These are phyloP conservation scores for Ceyx margarethae DNA, from an alignment of 2,113 vertebrate species.

Conservation along the genomic window DNA sequence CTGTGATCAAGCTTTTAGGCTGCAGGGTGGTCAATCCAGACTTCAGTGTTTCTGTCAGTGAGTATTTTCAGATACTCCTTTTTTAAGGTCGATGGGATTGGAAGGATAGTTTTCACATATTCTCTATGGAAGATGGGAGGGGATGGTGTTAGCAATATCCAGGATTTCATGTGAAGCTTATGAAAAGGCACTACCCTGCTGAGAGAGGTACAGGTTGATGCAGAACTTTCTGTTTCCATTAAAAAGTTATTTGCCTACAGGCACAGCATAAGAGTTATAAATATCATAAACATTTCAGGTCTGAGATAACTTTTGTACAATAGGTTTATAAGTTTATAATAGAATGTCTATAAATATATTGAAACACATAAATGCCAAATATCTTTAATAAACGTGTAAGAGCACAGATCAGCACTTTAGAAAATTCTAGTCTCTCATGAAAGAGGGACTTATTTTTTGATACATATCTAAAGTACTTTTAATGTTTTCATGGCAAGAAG, in stretches of 20 bases:
- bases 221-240: neutral
- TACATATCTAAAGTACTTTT: neutral
- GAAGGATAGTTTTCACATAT: neutral
- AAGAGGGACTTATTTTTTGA: neutral
- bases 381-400: neutral
- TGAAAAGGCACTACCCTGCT: neutral
- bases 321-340: neutral
- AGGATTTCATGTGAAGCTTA: neutral
- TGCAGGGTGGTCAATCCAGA: accelerated
- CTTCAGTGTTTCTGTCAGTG: accelerated
- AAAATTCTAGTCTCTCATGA: neutral
- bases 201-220: neutral
- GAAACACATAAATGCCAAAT: neutral
- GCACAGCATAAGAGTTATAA: neutral
- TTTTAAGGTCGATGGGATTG: neutral
- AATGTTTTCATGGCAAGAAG: neutral
- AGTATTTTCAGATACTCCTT: neutral
- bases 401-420: neutral
- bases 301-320: neutral
- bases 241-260: neutral
- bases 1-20: neutral
- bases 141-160: neutral
- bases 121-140: neutral
- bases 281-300: neutral
- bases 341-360: neutral